Evolutionary conservation across 2,888 invertebrate species (phyloP).

Genomic region (Trissoscelio sp.): DNA sequence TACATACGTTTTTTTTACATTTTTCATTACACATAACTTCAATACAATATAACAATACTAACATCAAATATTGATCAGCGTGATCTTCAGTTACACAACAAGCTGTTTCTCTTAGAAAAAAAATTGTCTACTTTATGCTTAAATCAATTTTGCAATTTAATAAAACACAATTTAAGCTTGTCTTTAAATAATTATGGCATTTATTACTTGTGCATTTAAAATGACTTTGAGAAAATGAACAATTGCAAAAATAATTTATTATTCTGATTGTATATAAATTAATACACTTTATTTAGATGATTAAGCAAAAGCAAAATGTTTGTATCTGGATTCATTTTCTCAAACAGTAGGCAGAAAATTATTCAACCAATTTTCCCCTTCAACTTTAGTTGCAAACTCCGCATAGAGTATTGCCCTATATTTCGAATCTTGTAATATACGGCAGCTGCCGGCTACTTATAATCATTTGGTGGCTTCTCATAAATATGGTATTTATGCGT

Average conservation of each 20-base stretch:
- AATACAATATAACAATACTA: too few relatives aligned
- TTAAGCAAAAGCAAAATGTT: not conserved
- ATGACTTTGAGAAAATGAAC: slow-evolving; percentile 1
- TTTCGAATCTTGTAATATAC: slow-evolving; percentile 49
- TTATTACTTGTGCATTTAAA: slow-evolving; percentile 18
- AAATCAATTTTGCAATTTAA: not conserved
- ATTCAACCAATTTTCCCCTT: slow-evolving; percentile 29
- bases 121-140: not conserved
- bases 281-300: too few relatives aligned
- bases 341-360: slow-evolving; percentile 32
- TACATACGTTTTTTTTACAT: not conserved
- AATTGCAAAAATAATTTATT: not conserved
- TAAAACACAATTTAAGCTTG: slow-evolving; percentile 15
- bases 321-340: slow-evolving; percentile 33
- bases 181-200: slow-evolving; percentile 24
- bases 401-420: slow-evolving; percentile 46
- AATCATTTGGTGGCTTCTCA: slow-evolving; percentile 44
- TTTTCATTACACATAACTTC: too few relatives aligned
- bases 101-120: not conserved
- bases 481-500: slow-evolving; percentile 32
- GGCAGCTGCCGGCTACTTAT: slow-evolving; percentile 44
- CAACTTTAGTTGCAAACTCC: slow-evolving; percentile 49
- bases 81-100: not conserved
- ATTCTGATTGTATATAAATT: not conserved
- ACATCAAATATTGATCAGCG: not conserved